Evolutionary conservation across 2,113 vertebrate genomes (phyloP).

Genomic region (Cyanistes caeruleus): DNA sequence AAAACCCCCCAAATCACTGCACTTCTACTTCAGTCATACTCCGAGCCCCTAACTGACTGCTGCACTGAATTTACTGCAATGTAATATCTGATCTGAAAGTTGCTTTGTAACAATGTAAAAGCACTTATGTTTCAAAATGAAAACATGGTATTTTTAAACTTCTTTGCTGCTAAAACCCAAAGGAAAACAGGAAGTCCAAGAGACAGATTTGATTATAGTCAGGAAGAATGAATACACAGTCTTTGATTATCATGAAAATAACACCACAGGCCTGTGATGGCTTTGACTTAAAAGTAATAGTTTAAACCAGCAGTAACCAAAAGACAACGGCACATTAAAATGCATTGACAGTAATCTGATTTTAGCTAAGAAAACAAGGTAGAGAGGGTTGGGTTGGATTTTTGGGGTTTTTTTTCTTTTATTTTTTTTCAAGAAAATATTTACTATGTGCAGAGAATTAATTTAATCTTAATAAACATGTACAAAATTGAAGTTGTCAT

Average conservation of each 20-base stretch:
- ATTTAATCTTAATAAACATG: not conserved
- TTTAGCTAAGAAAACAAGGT: not conserved
- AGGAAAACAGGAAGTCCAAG: slow-evolving; percentile 1
- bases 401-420: not conserved
- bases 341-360: not conserved
- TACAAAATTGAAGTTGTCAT: not conserved
- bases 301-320: not conserved
- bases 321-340: not conserved
- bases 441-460: not conserved
- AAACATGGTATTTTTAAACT: rapidly evolving
- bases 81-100: not conserved
- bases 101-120: not conserved
- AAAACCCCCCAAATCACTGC: rapidly evolving
- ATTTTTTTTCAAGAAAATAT: not conserved
- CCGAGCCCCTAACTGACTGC: not conserved
- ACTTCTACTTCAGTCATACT: not conserved
- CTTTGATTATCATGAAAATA: not conserved
- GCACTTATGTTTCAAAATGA: not conserved
- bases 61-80: not conserved
- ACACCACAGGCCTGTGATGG: not conserved
- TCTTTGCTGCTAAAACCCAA: not conserved
- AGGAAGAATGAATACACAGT: not conserved
- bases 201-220: slow-evolving; percentile 50
- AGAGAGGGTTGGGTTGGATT: not conserved
- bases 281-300: not conserved